phyloP scores from a whole-genome alignment of 2,888 invertebrate genomes.

The Matsumyia berberina region DNA sequence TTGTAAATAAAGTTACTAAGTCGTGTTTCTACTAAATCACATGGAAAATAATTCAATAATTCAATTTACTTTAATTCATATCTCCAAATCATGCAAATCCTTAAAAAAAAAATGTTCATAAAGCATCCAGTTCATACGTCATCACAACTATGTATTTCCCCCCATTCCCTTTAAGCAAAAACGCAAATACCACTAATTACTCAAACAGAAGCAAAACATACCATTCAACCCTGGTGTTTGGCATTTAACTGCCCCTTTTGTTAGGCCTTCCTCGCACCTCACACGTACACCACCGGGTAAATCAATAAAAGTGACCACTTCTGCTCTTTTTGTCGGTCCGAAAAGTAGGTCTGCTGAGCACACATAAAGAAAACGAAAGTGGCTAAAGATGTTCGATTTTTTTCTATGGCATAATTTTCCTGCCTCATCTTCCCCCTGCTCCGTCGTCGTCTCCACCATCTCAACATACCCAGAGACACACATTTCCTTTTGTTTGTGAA shows the following conservation, averaged over 20 bases:
- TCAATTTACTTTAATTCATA: too few species aligned
- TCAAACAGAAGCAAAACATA: slow-evolving; percentile 53
- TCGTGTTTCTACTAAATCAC: too few species aligned
- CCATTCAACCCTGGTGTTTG: slow-evolving; percentile 41
- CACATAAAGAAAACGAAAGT: slow-evolving; percentile 73
- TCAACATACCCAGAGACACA: slow-evolving; percentile 8
- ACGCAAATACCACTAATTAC: slow-evolving; percentile 70
- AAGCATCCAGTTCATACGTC: too few species aligned
- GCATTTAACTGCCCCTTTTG: slow-evolving; percentile 48
- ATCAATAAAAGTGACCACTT: slow-evolving; percentile 70
- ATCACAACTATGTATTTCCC: background rate
- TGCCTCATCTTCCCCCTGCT: background rate
- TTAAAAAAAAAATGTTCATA: too few species aligned
- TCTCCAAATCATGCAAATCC: too few species aligned
- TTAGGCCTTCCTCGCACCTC: slow-evolving; percentile 26
- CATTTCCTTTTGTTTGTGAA: slow-evolving; percentile 45
- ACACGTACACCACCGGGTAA: slow-evolving; percentile 31
- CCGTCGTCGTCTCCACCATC: too few species aligned
- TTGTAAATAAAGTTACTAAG: too few species aligned
- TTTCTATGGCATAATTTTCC: slow-evolving; percentile 61
- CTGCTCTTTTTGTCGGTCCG: slow-evolving; percentile 42
- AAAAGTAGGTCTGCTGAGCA: slow-evolving; percentile 66
- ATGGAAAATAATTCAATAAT: too few species aligned
- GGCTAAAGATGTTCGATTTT: slow-evolving; percentile 73
- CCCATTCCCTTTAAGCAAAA: background rate